These are phyloP conservation scores for Typhlichthys eigenmanni DNA, from an alignment of 2,797 vertebrate species.

Conservation along the genomic window DNA sequence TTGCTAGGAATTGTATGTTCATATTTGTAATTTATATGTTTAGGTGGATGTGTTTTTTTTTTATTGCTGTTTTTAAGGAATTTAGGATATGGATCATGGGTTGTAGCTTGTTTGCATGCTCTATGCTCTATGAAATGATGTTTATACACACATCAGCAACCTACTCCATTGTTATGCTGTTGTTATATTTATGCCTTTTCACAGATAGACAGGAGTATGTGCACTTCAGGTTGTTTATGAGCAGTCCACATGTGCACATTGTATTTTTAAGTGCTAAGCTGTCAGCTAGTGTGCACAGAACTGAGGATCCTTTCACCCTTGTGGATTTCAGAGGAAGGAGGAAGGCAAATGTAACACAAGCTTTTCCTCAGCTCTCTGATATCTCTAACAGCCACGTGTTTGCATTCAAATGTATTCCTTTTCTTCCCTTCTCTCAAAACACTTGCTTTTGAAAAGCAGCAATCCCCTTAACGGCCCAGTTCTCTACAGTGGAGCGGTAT, in stretches of 20 bases:
- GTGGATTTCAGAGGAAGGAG: constrained; percentile 48
- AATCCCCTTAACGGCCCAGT: constrained; percentile 73
- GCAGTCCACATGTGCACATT: constrained; percentile 22
- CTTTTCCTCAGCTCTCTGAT: constrained; percentile 63
- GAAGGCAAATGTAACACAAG: constrained; percentile 49
- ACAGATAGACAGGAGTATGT: constrained; percentile 15
- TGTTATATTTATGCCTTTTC: constrained; percentile 20
- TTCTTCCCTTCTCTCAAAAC: constrained; percentile 53
- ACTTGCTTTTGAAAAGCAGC: constrained; percentile 73
- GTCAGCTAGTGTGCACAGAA: constrained; percentile 42
- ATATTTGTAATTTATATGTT: no score
- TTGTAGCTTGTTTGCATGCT: constrained; percentile 11
- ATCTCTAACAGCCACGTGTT: constrained; percentile 80
- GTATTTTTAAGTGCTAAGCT: constrained; percentile 44
- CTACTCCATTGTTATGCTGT: constrained; percentile 26
- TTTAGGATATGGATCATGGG: constrained; percentile 9
- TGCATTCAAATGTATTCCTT: constrained; percentile 70
- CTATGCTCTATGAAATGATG: constrained; percentile 6
- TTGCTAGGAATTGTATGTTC: constrained; percentile 21
- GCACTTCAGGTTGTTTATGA: constrained; percentile 36
- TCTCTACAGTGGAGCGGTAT: constrained; percentile 56
- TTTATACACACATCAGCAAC: constrained; percentile 23
- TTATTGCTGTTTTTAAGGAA: neutral
- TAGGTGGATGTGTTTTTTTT: constrained; percentile 4
- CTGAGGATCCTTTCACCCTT: constrained; percentile 61